Evolutionary conservation across 2,888 invertebrate species (phyloP).

Genomic region (Boloria euphrosyne): DNA sequence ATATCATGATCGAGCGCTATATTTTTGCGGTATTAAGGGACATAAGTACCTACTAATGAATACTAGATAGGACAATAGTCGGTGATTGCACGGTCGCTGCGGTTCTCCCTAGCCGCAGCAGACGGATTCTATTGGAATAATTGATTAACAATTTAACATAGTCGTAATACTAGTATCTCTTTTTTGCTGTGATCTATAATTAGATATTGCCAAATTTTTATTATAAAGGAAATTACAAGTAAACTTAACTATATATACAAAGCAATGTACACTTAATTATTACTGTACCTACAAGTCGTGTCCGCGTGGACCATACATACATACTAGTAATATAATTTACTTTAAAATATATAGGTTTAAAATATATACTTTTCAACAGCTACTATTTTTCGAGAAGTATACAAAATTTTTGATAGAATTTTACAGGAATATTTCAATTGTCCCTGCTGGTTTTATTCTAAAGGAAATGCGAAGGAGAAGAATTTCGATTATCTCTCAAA

Average conservation of each 20-base stretch:
- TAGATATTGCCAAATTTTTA: too few species aligned
- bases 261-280: too few species aligned
- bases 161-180: neutral
- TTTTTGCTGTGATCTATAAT: too few species aligned
- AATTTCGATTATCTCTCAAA: constrained; percentile 51
- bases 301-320: too few species aligned
- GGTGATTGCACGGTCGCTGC: constrained; percentile 62
- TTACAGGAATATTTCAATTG: constrained; percentile 18
- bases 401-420: constrained; percentile 7
- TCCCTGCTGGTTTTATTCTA: constrained; percentile 6
- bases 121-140: constrained; percentile 50
- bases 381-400: neutral
- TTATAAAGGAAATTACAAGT: too few species aligned
- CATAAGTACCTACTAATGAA: constrained; percentile 36
- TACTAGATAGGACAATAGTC: constrained; percentile 52
- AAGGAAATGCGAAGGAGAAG: constrained; percentile 34
- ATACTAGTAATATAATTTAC: neutral
- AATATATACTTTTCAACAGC: neutral
- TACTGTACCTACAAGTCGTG: too few species aligned
- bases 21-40: neutral
- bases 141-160: constrained; percentile 46
- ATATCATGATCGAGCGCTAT: neutral
- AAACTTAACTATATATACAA: too few species aligned
- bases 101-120: constrained; percentile 56
- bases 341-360: neutral